Conservation (phyloP, 2,888 invertebrate genomes). For the Lordiphosa andalusiaca region DNA sequence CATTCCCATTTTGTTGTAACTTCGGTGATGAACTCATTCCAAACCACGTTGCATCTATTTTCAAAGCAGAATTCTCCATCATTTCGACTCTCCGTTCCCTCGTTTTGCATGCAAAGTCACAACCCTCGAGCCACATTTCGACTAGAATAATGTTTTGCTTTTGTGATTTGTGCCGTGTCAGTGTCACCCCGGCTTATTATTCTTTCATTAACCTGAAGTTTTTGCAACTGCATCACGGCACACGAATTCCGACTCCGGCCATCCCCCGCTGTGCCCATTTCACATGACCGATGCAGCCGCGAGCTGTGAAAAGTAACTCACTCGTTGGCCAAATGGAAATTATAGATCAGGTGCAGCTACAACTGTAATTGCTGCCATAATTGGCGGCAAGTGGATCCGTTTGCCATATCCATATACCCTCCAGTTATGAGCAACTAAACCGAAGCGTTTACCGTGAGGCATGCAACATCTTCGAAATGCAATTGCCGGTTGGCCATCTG, state of each 20-base stretch:
- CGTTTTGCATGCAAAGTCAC: slow-evolving; percentile 12
- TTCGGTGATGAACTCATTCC: too few species aligned
- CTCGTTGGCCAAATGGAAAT: slow-evolving; percentile 59
- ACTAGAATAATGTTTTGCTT: slow-evolving; percentile 16
- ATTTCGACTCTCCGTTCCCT: too few species aligned
- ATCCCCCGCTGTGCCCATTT: slow-evolving; percentile 30
- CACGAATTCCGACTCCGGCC: slow-evolving; percentile 24
- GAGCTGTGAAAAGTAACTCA: slow-evolving; percentile 75
- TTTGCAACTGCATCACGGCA: slow-evolving; percentile 37
- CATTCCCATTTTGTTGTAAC: too few species aligned
- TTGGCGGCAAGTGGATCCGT: slow-evolving; percentile 70
- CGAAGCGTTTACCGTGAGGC: slow-evolving; percentile 54
- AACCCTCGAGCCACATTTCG: slow-evolving; percentile 27
- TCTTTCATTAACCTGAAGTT: slow-evolving; percentile 64
- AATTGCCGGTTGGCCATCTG: slow-evolving; percentile 28
- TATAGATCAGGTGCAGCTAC: slow-evolving; percentile 68
- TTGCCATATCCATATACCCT: slow-evolving; percentile 62
- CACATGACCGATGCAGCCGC: slow-evolving; percentile 50
- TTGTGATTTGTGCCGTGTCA: slow-evolving; percentile 49
- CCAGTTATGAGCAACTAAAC: slow-evolving; percentile 72
- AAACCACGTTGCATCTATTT: too few species aligned
- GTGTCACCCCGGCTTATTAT: slow-evolving; percentile 63
- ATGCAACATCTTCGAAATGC: slow-evolving; percentile 48
- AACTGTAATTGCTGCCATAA: slow-evolving; percentile 54
- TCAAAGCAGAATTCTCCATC: too few species aligned